Conservation (phyloP, 2,113 vertebrate genomes). For the Holacanthus passer region DNA sequence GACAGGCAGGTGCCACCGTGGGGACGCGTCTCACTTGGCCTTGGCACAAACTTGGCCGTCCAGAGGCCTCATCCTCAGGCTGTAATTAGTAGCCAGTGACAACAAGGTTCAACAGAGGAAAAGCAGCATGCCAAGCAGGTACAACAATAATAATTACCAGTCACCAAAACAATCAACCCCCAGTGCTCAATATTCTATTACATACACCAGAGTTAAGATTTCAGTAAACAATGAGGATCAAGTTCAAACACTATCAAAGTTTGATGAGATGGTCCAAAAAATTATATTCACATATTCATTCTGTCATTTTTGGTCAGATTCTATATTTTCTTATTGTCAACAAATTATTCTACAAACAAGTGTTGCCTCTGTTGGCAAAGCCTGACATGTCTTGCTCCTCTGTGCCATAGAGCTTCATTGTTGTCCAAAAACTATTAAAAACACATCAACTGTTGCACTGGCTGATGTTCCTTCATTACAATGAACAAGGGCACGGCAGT, state of each 20-base stretch:
- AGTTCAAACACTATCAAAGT: not conserved
- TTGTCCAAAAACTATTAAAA: not conserved
- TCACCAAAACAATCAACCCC: conserved; percentile 78
- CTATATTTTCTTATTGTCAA: not conserved
- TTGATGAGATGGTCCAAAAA: not conserved
- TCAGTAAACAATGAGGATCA: not conserved
- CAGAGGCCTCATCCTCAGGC: conserved; percentile 65
- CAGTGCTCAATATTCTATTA: conserved; percentile 79
- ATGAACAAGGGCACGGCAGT: not conserved
- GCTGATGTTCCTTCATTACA: not conserved
- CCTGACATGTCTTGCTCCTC: not conserved
- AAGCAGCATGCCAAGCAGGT: conserved; percentile 62
- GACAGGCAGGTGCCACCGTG: conserved; percentile 60
- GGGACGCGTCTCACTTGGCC: conserved; percentile 73
- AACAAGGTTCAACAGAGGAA: conserved; percentile 77
- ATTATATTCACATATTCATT: too few relatives aligned
- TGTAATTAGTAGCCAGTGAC: conserved; percentile 85
- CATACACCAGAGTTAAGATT: conserved; percentile 13
- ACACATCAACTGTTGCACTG: not conserved
- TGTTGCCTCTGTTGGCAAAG: not conserved
- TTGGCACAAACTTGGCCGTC: conserved; percentile 56
- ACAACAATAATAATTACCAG: conserved; percentile 80
- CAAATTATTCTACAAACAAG: not conserved
- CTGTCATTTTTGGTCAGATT: too few relatives aligned
- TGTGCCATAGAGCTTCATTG: not conserved